Evolutionary conservation across 2,888 invertebrate species (phyloP), one percentile per base, ranked within the genome.

Genomic region (Molorchus minor): DNA sequence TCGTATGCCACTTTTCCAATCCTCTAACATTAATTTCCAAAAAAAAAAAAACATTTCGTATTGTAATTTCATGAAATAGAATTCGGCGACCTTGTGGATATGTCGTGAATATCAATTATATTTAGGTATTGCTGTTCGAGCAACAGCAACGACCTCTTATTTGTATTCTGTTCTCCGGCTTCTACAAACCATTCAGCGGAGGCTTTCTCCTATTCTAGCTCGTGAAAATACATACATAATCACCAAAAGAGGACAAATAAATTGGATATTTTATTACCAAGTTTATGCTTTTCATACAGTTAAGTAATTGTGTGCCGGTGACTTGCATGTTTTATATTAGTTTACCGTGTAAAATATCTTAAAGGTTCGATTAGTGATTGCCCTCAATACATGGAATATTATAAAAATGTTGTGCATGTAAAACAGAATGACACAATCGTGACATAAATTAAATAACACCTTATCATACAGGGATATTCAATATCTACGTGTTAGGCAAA

Each of bases 251-350:
- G n/a, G n/a, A n/a, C n/a, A n/a, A n/a, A 36, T 35, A 17, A 38
- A 40, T n/a, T 19, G n/a, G 2, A 40, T 40, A 19, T 16, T 40
- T 20, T 19, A 19, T 19, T 40, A 40, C 13, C 3, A 40, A 40
- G n/a, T 15, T 40, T 17, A 40, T 17, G 8, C 1, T 16, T 40
- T 40, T 40, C 40, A 40, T 40, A 40, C n/a, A 40, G 8, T 19
- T 19, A 19, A 40, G 19, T 40, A 40, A 40, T 40, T 16, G 19
- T 17, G 3, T 2, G 1, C 3, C n/a, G 19, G 4, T 40, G 40
- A 40, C 40, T 40, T 19, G 40, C 40, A 40, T 13, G 16, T 36
- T 36, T 36, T 5, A 16, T 36, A 15, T 36, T 36, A 36, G 13
- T 36, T 36, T 36, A 13, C 15, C 5, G 15, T 10, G 16, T 3